phyloP scores from a whole-genome alignment of 2,113 vertebrate genomes.

The Serinus canaria region DNA sequence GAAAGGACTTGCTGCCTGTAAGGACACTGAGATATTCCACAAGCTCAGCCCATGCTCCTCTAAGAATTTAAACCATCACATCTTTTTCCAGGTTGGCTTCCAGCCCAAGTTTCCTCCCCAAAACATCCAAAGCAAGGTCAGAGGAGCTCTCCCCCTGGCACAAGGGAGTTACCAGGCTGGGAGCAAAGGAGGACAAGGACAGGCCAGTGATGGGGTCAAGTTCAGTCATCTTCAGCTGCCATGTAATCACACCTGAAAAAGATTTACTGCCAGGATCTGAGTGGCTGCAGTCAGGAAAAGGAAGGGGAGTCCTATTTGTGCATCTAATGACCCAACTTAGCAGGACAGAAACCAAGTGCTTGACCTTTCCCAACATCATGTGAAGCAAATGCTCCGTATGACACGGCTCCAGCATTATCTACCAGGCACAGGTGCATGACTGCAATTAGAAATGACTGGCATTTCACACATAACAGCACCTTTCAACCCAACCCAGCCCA shows the following conservation, averaged over 20 bases:
- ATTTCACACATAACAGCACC: slow-evolving; percentile 21
- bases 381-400: slow-evolving; percentile 13
- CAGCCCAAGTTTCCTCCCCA: not conserved
- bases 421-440: slow-evolving; percentile 39
- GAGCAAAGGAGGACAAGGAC: not conserved
- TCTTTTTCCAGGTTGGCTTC: not conserved
- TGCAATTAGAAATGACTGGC: slow-evolving; percentile 27
- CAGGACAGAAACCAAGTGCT: not conserved
- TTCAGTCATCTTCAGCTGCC: not conserved
- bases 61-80: not conserved
- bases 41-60: not conserved
- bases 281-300: not conserved
- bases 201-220: not conserved
- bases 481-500: not conserved
- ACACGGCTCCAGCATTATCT: slow-evolving; percentile 4
- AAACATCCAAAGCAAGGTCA: not conserved
- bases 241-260: slow-evolving; percentile 17
- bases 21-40: not conserved
- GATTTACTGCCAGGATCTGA: not conserved
- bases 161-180: not conserved
- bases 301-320: not conserved
- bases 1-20: not conserved
- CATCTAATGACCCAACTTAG: not conserved
- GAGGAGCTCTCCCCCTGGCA: not conserved
- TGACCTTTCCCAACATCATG: slow-evolving; percentile 33